Base-by-base conservation (phyloP, 2,797 vertebrate species). In the Pseudomugil tenellus region DNA sequence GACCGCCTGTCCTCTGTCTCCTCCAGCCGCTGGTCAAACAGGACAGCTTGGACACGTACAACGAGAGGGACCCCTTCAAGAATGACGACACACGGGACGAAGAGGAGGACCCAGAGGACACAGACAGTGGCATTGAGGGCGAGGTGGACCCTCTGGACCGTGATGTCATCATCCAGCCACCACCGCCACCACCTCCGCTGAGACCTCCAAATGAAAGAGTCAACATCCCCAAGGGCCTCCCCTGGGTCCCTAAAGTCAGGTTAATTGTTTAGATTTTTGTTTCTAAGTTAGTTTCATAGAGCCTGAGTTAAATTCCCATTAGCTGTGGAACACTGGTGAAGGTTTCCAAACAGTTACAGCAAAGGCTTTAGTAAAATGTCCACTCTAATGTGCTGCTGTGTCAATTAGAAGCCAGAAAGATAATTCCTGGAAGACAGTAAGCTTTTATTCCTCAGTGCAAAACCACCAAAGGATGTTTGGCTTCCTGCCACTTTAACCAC, bases 201-300 rank as follows among this genome's bases (percentile, higher is more conserved):
- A 91, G 92, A 39, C 93, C 89, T 0, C 93, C 95, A 0, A 88
- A 95, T 0, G 97, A 98, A 17, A 93, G 94, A 68, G 90, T 98
- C 43, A 94, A 95, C 39, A 96, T 98, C 87, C 98, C 98, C 63
- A 98, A 96, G 72, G 97, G 98, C n/a, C 95, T 98, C 0, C 97
- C 98, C n/a, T 99, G 98, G 98, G 95, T 97, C 49, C 97, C 98
- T 57, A 99, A 99, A 94, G 97, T 99, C 94, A 97, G 98, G 87
- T 91, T 48, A 79, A 51, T 34, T 11, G 12, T 14, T 41, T 2
- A 21, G 25, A 5, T 19, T 3, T 13, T 26, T 10, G 19, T 21
- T 63, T 35, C 16, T 39, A 29, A 31, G 2, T 16, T 19, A 28
- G 21, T 16, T 67, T 60, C 46, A 1, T 4, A 39, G 23, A 58